Evolutionary conservation across 2,888 invertebrate genomes (phyloP).

Genomic region (Morpho deidamia): DNA sequence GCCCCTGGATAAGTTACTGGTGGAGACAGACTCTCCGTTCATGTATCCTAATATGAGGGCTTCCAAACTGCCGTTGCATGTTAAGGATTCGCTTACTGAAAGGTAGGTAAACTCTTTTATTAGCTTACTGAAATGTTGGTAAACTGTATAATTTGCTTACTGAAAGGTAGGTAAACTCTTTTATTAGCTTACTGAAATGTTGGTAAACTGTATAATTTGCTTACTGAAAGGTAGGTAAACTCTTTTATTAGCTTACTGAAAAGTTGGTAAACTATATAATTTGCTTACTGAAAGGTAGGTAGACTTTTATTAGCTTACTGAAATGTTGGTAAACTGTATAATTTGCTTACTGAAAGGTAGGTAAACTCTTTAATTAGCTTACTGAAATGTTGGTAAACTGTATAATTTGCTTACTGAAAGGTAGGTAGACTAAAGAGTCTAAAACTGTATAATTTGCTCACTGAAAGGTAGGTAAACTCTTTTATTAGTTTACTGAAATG

Average conservation of each 20-base stretch:
- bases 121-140: not conserved
- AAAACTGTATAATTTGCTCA: too few species aligned
- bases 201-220: constrained; percentile 61
- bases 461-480: too few species aligned
- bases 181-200: not conserved
- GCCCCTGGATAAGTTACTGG: constrained; percentile 89
- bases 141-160: constrained; percentile 81
- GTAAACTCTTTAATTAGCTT: too few species aligned
- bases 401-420: too few species aligned
- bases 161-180: constrained; percentile 78
- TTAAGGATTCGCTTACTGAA: constrained; percentile 92
- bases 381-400: too few species aligned
- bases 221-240: constrained; percentile 85
- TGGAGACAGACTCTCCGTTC: constrained; percentile 96
- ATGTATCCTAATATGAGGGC: constrained; percentile 97
- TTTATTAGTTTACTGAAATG: too few species aligned
- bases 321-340: too few species aligned
- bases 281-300: constrained; percentile 88
- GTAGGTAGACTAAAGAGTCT: too few species aligned
- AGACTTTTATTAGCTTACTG: not conserved
- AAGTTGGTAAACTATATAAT: constrained; percentile 38
- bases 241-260: not conserved
- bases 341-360: too few species aligned
- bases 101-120: constrained; percentile 64
- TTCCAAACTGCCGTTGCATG: constrained; percentile 91